A percentile compares a stretch with the other conserved stretches of the same genome.
Evolutionary conservation across 2,113 vertebrate genomes (phyloP).

Genomic region (Lycaon pictus): DNA sequence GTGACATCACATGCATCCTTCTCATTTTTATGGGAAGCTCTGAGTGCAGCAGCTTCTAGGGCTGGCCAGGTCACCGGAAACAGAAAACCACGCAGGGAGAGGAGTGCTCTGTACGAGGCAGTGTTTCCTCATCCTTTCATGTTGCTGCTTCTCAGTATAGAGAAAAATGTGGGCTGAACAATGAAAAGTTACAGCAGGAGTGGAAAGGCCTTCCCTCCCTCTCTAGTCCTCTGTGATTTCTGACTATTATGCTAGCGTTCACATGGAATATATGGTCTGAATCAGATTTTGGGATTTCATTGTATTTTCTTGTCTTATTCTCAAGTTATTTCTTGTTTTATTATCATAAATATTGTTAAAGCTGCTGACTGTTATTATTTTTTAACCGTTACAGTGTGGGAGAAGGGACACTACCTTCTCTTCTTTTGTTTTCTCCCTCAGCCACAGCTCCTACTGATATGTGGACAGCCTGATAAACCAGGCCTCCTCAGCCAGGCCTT

Average conservation of each 20-base stretch:
- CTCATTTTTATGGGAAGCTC: too few species aligned
- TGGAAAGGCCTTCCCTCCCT: too few species aligned
- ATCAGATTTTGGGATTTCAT: neutral
- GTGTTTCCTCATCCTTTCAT: rapidly evolving
- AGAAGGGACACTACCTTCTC: rapidly evolving
- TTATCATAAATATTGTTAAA: neutral
- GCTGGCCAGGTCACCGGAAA: too few species aligned
- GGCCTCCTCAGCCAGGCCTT: too few species aligned
- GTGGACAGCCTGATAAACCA: rapidly evolving
- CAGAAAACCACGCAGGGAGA: rapidly evolving
- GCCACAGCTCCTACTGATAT: rapidly evolving
- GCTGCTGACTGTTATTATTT: neutral
- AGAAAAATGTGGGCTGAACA: rapidly evolving
- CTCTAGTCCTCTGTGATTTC: rapidly evolving
- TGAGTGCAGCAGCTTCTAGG: rapidly evolving
- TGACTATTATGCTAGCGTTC: neutral
- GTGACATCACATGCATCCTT: rapidly evolving
- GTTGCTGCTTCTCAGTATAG: neutral
- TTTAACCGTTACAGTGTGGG: neutral
- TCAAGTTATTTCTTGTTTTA: neutral
- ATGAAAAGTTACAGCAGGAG: neutral
- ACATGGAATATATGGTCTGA: rapidly evolving
- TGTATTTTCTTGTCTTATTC: conserved; percentile 41
- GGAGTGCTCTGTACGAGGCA: rapidly evolving
- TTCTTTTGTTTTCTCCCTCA: rapidly evolving